Conservation (phyloP, 2,888 invertebrate genomes). For the Leptothorax acervorum region DNA sequence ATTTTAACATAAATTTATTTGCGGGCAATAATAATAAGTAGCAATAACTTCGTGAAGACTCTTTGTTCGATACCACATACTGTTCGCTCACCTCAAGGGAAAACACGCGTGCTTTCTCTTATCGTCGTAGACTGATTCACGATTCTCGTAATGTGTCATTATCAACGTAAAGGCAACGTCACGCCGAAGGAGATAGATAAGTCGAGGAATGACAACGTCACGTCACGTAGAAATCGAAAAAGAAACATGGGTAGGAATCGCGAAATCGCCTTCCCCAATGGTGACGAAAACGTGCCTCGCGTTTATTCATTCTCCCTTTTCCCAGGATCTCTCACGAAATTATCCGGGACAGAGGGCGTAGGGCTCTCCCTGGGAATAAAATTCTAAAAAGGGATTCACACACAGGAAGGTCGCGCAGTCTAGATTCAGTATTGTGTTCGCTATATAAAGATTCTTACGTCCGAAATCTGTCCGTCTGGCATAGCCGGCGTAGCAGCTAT, state of each 20-base stretch:
- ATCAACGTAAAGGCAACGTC: neutral
- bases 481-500: slow-evolving; percentile 4
- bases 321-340: neutral
- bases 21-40: neutral
- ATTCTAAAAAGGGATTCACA: neutral
- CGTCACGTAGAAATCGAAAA: slow-evolving; percentile 29
- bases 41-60: neutral
- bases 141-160: neutral
- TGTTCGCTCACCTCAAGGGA: neutral
- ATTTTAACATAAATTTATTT: neutral
- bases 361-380: neutral
- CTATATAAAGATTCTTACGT: slow-evolving; percentile 14
- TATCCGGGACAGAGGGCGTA: neutral
- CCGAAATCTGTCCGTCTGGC: neutral
- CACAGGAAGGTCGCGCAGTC: neutral
- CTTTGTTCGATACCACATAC: neutral
- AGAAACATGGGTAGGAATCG: neutral
- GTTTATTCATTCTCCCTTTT: neutral
- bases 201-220: neutral
- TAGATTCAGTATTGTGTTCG: neutral
- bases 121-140: neutral
- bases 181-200: neutral
- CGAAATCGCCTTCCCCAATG: neutral
- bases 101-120: neutral
- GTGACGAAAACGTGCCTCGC: neutral